Base-by-base conservation (phyloP, 1,140 invertebrate species). In the Battus philenor region DNA sequence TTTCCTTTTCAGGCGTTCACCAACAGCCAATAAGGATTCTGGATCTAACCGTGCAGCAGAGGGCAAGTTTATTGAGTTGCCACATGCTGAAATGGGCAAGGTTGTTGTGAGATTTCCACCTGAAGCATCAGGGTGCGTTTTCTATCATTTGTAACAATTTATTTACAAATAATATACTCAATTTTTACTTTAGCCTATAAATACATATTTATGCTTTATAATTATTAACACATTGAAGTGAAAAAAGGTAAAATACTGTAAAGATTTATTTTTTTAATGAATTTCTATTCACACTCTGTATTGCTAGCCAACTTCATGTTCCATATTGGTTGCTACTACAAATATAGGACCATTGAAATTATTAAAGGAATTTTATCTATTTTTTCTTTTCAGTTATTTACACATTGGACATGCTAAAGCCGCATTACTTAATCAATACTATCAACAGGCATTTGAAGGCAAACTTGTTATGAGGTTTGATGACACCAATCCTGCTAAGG, bases 381-480 rank as follows among this genome's bases (percentile, higher is more conserved):
- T n/a, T n/a, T n/a, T n/a, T n/a, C n/a, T 48, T 44, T 87, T 51
- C 55, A 94, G 94, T 10, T 99, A 94, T 86, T 87, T 99, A 10
- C 98, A 99, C 74, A 98, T 99, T 85, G 98, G 98, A 8, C 98
- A 99, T 88, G 98, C 98, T 0, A 99, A 99, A 87, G 98, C 98
- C 32, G 98, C 98, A 16, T 88, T 99, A 1, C 87, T 99, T 1
- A 99, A 99, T 88, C 97, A 99, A 68, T 95, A 99, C 85, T 99
- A 99, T 72, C 95, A 98, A 50, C 89, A 96, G 68, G 87, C 90
- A 8, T 99, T 98, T 79, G 88, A 99, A 70, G 98, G 98, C 0
- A 94, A 95, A 74, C 88, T 99, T 0, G 96, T 99, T 38, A 97
- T 99, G 96, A 89, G 98, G 60, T 99, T 99, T 87, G 98, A 99